Base-by-base conservation (phyloP, 2,797 vertebrate genomes). In the Mus minutoides region DNA sequence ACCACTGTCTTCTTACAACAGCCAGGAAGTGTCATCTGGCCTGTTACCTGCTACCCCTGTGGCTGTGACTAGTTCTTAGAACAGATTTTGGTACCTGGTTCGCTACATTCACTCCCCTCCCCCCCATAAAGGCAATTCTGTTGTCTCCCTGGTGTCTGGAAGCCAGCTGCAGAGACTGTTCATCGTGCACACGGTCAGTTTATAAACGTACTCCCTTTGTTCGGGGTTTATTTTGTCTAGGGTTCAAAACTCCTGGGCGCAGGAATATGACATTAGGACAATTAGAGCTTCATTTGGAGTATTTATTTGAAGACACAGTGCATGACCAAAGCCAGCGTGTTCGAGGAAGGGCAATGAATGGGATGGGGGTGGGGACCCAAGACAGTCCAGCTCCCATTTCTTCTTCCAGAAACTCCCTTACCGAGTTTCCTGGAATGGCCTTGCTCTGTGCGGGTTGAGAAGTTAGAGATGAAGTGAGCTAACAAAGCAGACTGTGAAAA, bases 1-100 rank as follows among this genome's bases (percentile, higher is more conserved):
- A 3, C 11, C 2, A 0, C 5, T 37, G 10, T 14, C 67, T 12
- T n/a, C n/a, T 46, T 22, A 22, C 40, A 2, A 0, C 2, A 29
- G 5, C 11, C 83, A n/a, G 54, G 8, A 8, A 1, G 22, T 56
- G n/a, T 34, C 14, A 60, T 71, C 62, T 37, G 12, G 37, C 64
- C n/a, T 46, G 13, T 49, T 79, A 21, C 73, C 67, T 37, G 1
- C 10, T 3, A 40, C 49, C 31, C 1, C 21, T 0, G 24, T 11
- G 56, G 6, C 40, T 49, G 3, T 54, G 54, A 69, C 2, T 31
- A 34, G 6, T 76, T 62, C 43, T 84, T 43, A 16, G 19, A 19
- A 24, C 37, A 24, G 11, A 9, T 78, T 37, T 71, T 13, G 21
- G 24, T 6, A 14, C 54, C 88, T 11, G 26, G 19, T 7, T 16